phyloP scores from a whole-genome alignment of 2,888 invertebrate species.

The Protonemura montana region DNA sequence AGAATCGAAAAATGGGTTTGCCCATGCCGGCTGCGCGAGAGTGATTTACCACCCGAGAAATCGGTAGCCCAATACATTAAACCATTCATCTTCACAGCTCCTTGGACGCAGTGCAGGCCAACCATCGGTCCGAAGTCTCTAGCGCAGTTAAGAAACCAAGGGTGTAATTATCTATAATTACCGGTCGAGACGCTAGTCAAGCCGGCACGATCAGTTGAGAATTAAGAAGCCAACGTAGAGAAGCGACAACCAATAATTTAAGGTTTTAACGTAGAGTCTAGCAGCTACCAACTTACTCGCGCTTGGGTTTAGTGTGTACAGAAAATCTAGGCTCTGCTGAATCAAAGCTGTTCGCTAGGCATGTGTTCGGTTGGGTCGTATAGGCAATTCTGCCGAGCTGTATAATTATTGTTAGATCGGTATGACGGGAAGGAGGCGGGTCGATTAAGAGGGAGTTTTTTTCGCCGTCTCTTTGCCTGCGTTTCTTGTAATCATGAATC shows the following conservation, averaged over 20 bases:
- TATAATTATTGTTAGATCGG: background rate
- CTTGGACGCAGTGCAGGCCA: background rate
- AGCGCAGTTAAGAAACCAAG: background rate
- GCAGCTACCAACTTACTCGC: background rate
- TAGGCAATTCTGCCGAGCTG: background rate
- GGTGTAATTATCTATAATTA: background rate
- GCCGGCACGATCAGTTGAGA: background rate
- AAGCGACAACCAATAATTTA: conserved; percentile 12
- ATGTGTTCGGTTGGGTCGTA: too few species aligned
- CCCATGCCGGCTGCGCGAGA: background rate
- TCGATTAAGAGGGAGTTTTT: background rate
- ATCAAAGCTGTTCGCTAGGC: too few species aligned
- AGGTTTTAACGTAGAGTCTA: background rate
- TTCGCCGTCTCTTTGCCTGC: background rate
- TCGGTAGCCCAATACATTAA: background rate
- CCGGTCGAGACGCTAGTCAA: background rate
- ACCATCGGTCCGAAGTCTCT: too few species aligned
- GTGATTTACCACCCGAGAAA: background rate
- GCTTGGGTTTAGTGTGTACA: background rate
- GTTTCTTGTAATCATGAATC: background rate
- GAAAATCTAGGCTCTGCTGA: too few species aligned
- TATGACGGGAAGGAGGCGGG: background rate
- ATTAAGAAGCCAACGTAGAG: background rate
- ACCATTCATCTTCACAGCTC: background rate
- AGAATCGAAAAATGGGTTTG: background rate